These are phyloP conservation scores for Acanthisitta chloris DNA, from an alignment of 2,113 vertebrate genomes.

Conservation along the genomic window DNA sequence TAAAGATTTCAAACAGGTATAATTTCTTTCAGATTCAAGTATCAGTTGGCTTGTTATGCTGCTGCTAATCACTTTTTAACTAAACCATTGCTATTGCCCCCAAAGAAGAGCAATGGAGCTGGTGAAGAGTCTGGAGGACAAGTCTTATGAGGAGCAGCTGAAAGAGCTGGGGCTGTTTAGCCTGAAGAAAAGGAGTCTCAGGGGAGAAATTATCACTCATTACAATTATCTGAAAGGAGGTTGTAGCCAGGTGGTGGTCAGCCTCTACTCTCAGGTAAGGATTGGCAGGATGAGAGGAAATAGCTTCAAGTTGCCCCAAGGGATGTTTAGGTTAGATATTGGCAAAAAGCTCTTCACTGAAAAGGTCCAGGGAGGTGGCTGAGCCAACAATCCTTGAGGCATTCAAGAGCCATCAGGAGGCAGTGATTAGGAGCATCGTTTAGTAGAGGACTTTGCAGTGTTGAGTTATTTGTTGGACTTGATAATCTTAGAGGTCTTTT, in stretches of 20 bases:
- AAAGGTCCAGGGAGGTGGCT: not conserved
- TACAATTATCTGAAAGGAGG: not conserved
- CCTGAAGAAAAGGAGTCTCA: not conserved
- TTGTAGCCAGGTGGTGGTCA: not conserved
- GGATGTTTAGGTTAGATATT: not conserved
- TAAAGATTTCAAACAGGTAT: constrained; percentile 64
- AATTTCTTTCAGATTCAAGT: constrained; percentile 76
- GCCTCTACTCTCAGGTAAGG: not conserved
- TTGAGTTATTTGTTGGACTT: not conserved
- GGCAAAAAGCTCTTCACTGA: not conserved
- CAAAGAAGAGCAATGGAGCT: not conserved
- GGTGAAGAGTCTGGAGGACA: not conserved
- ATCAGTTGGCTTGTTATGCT: constrained; percentile 75
- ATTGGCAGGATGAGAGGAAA: not conserved
- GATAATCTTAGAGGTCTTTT: fast-evolving
- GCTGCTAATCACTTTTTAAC: constrained; percentile 79
- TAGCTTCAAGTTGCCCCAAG: not conserved
- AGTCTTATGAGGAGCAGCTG: not conserved
- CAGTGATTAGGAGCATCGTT: not conserved
- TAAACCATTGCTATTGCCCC: constrained; percentile 73
- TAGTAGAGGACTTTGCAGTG: not conserved
- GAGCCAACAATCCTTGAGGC: not conserved
- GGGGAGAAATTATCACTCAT: not conserved
- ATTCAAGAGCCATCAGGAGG: not conserved
- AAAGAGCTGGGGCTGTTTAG: not conserved